phyloP scores from a whole-genome alignment of 2,113 vertebrate species.

The Sapayoa aenigma region DNA sequence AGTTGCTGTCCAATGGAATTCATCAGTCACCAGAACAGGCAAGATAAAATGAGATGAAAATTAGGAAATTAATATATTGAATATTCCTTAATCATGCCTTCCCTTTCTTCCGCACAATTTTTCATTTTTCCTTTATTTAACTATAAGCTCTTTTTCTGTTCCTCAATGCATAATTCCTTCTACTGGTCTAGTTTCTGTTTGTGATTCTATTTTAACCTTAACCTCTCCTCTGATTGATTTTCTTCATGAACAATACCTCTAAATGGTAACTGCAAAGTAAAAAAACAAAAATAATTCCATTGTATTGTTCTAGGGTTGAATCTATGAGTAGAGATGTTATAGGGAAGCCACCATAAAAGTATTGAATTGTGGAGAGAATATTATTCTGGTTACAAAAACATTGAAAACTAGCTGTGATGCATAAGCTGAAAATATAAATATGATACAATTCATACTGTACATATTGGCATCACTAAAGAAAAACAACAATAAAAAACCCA shows the following conservation, averaged over 20 bases:
- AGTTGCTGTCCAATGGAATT: neutral
- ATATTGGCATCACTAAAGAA: neutral
- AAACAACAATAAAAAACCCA: neutral
- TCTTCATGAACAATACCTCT: neutral
- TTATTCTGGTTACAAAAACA: neutral
- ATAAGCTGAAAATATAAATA: neutral
- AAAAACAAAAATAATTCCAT: neutral
- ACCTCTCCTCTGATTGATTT: neutral
- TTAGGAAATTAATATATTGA: neutral
- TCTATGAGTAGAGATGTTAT: neutral
- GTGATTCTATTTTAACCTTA: neutral
- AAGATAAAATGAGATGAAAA: neutral
- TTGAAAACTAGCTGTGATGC: neutral
- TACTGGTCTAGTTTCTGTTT: neutral
- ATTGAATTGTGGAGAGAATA: neutral
- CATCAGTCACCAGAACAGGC: neutral
- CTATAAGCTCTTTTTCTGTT: neutral
- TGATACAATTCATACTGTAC: neutral
- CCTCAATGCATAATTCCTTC: neutral
- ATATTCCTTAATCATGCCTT: neutral
- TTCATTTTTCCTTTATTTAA: neutral
- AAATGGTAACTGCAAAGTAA: neutral
- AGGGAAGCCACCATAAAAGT: neutral
- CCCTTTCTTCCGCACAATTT: fast-evolving
- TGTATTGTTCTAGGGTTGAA: neutral